A percentile compares a stretch with the other conserved stretches of the same genome.
phyloP scores from a whole-genome alignment of 2,888 invertebrate genomes.

The Temnothorax unifasciatus region DNA sequence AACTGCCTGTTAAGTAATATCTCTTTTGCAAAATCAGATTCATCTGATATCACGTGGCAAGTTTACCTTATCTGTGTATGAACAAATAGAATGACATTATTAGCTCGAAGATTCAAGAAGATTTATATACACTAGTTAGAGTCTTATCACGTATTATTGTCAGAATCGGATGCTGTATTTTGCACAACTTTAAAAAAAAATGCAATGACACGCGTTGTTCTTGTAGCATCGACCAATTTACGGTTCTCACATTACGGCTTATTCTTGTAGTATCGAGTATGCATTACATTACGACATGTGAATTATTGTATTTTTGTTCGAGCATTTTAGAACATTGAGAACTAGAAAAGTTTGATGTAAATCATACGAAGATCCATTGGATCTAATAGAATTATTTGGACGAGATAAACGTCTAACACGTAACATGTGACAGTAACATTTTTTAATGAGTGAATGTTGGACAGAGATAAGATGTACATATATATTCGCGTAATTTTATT shows the following conservation, averaged over 20 bases:
- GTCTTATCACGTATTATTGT: conserved; percentile 23
- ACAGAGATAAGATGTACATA: conserved; percentile 3
- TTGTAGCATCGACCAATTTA: not conserved
- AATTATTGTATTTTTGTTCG: not conserved
- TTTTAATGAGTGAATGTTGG: not conserved
- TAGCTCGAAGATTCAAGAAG: conserved; percentile 15
- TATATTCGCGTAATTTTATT: conserved; percentile 20
- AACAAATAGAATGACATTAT: conserved; percentile 65
- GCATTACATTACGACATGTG: not conserved
- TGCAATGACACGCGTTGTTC: not conserved
- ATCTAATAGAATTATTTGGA: not conserved
- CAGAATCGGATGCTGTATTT: not conserved
- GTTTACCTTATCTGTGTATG: conserved; percentile 61
- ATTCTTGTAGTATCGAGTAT: not conserved
- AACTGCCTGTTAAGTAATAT: conserved; percentile 5
- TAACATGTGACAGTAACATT: not conserved
- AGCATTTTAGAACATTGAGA: not conserved
- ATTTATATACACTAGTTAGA: not conserved
- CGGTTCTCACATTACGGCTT: no score
- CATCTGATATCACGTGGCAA: not conserved
- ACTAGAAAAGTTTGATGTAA: not conserved
- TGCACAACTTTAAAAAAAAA: not conserved
- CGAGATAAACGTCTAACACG: not conserved
- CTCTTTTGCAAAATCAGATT: not conserved
- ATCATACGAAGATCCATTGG: not conserved